phyloP scores from a whole-genome alignment of 2,888 invertebrate genomes.

The Lithophane ornitopus region DNA sequence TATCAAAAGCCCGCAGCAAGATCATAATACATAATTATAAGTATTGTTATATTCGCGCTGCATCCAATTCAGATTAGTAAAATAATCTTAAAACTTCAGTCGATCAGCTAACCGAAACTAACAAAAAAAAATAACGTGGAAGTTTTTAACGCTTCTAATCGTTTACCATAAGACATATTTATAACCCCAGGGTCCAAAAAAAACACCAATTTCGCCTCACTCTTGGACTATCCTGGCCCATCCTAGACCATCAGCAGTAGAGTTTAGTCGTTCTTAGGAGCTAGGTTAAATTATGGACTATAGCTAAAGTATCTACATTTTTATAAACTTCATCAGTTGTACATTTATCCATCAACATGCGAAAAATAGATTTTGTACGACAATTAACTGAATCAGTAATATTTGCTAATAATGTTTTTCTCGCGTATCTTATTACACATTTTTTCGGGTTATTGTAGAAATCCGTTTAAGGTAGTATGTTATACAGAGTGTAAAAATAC shows the following conservation, averaged over 20 bases:
- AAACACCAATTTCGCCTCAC: constrained; percentile 87
- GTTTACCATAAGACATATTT: constrained; percentile 66
- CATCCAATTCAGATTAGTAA: background rate
- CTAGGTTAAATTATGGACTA: constrained; percentile 46
- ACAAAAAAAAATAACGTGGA: constrained; percentile 40
- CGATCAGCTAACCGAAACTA: constrained; percentile 51
- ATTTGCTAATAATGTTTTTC: background rate
- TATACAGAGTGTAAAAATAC: background rate
- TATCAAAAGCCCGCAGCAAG: too few relatives aligned
- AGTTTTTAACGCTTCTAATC: constrained; percentile 57
- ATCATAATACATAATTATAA: background rate
- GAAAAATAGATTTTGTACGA: constrained; percentile 52
- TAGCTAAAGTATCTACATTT: constrained; percentile 28
- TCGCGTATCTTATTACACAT: background rate
- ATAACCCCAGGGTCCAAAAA: constrained; percentile 87
- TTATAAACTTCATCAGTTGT: constrained; percentile 33
- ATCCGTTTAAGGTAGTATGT: background rate
- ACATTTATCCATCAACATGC: background rate
- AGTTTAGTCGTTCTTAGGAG: constrained; percentile 68
- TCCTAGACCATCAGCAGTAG: constrained; percentile 81
- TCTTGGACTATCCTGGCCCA: constrained; percentile 87
- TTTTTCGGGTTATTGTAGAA: background rate
- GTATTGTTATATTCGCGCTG: background rate
- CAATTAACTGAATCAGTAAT: background rate
- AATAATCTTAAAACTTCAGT: constrained; percentile 15